Percentiles rank a stretch among this genome's conserved stretches.
Evolutionary conservation across 2,888 invertebrate species (phyloP).

Genomic region (Temnothorax rugatulus): DNA sequence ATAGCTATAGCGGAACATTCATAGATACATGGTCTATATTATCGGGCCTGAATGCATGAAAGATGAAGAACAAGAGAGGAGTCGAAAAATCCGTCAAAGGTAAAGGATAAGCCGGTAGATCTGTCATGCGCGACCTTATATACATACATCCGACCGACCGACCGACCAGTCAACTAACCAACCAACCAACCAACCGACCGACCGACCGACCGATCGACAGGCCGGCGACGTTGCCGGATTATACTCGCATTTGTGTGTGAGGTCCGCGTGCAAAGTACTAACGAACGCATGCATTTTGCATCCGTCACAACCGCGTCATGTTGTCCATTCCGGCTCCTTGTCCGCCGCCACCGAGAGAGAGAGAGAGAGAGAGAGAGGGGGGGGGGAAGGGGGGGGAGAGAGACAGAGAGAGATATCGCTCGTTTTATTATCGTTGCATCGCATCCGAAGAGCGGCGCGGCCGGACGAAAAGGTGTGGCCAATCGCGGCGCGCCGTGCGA

Average conservation of each 20-base stretch:
- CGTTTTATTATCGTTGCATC: slow-evolving; percentile 40
- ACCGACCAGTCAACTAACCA: neutral
- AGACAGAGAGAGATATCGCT: neutral
- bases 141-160: slow-evolving; percentile 10
- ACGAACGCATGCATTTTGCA: slow-evolving; percentile 43
- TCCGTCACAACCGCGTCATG: slow-evolving; percentile 39
- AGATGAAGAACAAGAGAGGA: neutral
- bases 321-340: slow-evolving; percentile 14
- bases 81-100: neutral
- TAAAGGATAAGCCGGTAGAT: neutral
- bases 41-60: neutral
- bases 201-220: slow-evolving; percentile 8
- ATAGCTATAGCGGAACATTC: neutral
- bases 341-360: neutral
- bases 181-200: neutral
- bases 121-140: neutral
- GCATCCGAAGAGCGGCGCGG: slow-evolving; percentile 50
- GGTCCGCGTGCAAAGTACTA: slow-evolving; percentile 11
- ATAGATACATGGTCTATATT: neutral
- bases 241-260: slow-evolving; percentile 6
- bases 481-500: slow-evolving; percentile 58
- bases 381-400: too few species aligned
- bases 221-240: slow-evolving; percentile 50
- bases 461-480: slow-evolving; percentile 68
- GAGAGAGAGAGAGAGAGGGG: neutral